Base-by-base conservation (phyloP, 2,888 invertebrate species). In the Torymus texanus region DNA sequence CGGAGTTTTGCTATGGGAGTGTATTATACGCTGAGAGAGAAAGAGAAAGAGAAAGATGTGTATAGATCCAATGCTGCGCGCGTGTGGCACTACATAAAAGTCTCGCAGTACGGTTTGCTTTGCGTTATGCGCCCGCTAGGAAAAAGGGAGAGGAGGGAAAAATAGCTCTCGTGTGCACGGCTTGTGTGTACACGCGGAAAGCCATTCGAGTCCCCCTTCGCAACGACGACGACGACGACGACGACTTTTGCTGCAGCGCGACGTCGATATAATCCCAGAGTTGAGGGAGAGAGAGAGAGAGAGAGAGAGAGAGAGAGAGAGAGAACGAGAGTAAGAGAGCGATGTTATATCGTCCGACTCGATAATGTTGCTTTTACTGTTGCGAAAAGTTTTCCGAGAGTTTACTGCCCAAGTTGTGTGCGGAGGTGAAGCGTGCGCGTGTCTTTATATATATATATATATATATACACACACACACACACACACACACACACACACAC, bases 361-460 rank as follows among this genome's bases (percentile, higher is more conserved):
- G 76, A 80, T 80, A 73, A 80, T 68, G 73, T 76, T 56, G 80
- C 75, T 72, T 73, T 73, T 68, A 76, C 59, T 51, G 29, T 56
- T 29, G 59, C 70, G 18, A 59, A 80, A 80, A 80, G 24, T 76
- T 80, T 68, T 79, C 21, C 14, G 24, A 5, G 16, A 58, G 24
- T 75, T 75, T 79, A 79, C 65, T 29, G 55, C 12, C 2, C 75
- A 71, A 79, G 61, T 78, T 68, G 62, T 29, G 21, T 13, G 51
- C 21, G 11, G 21, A 21, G 51, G 1, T 12, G 41, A 5, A 18
- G 21, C 24, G 24, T 13, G 14, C n/a, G 12, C 53, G 11, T 12
- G 58, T 41, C 41, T 24, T 11, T 61, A 55, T 61, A 13, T 14
- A 21, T 21, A 8, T 41, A 41, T 41, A 41, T n/a, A n/a, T n/a